A percentile compares a stretch with the other conserved stretches of the same genome.
Evolutionary conservation across 1,140 invertebrate species (phyloP).

Genomic region (Berghia stephanieae): DNA sequence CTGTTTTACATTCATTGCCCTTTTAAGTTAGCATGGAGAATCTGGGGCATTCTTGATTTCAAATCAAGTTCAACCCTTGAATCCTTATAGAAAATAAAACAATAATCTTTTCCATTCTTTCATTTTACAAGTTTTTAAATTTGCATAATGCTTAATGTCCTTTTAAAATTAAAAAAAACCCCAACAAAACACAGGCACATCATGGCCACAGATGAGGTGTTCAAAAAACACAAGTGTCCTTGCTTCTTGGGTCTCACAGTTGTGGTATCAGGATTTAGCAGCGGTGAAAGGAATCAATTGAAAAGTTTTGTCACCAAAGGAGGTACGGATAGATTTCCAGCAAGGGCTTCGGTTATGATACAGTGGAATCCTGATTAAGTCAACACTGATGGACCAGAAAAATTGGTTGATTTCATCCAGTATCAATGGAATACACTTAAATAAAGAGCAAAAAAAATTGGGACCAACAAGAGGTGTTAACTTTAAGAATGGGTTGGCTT

Average conservation of each 20-base stretch:
- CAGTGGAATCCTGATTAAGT: no score
- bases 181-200: no score
- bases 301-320: constrained; percentile 74
- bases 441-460: no score
- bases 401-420: no score
- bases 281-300: constrained; percentile 76
- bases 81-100: not conserved
- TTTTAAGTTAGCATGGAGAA: not conserved
- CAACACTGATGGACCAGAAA: no score
- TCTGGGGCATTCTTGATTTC: not conserved
- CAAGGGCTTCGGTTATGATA: no score
- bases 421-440: no score
- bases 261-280: constrained; percentile 79
- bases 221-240: constrained; percentile 72
- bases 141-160: no score
- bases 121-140: no score
- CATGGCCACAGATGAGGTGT: constrained; percentile 48
- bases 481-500: not conserved
- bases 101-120: no score
- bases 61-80: constrained; percentile 21
- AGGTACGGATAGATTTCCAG: constrained; percentile 43
- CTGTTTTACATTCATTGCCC: not conserved
- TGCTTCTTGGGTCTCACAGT: constrained; percentile 82
- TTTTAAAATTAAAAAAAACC: not conserved
- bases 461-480: no score